These are phyloP conservation scores for Platyscapa corneri DNA, from an alignment of 1,140 invertebrate genomes.

Conservation along the genomic window DNA sequence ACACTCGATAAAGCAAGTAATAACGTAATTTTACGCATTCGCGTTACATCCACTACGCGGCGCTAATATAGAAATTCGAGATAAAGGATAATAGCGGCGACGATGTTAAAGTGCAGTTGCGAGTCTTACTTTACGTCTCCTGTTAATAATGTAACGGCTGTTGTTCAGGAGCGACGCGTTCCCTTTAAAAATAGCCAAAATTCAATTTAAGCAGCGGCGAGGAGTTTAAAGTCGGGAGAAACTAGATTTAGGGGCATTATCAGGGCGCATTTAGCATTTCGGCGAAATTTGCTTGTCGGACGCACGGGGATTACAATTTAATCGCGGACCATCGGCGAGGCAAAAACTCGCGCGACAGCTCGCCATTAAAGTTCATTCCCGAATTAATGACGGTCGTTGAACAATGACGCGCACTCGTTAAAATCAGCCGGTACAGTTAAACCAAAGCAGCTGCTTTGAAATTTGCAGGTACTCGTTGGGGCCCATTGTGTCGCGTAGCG, in stretches of 20 bases:
- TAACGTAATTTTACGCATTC: not conserved
- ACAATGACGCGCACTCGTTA: conserved; percentile 55
- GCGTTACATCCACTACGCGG: not conserved
- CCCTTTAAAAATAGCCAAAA: too few species aligned
- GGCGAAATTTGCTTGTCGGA: not conserved
- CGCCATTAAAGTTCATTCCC: conserved; percentile 50
- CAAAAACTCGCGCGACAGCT: conserved; percentile 27
- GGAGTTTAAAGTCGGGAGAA: too few species aligned
- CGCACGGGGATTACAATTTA: not conserved
- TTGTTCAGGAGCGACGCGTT: too few species aligned
- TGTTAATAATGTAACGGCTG: too few species aligned
- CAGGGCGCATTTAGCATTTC: not conserved
- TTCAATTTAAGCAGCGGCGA: too few species aligned
- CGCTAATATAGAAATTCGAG: not conserved
- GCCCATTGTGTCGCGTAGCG: not conserved
- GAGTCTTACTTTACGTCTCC: not conserved
- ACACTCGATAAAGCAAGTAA: not conserved
- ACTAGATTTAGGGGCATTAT: not conserved
- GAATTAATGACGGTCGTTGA: conserved; percentile 54
- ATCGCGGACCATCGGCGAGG: not conserved
- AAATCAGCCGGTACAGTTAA: conserved; percentile 42
- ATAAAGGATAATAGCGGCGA: not conserved
- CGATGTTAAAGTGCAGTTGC: not conserved
- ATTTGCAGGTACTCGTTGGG: conserved; percentile 5
- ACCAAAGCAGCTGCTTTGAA: not conserved